phyloP scores from a whole-genome alignment of 53 echinoderm and acorn worm species.

The Holothuria leucospilota region DNA sequence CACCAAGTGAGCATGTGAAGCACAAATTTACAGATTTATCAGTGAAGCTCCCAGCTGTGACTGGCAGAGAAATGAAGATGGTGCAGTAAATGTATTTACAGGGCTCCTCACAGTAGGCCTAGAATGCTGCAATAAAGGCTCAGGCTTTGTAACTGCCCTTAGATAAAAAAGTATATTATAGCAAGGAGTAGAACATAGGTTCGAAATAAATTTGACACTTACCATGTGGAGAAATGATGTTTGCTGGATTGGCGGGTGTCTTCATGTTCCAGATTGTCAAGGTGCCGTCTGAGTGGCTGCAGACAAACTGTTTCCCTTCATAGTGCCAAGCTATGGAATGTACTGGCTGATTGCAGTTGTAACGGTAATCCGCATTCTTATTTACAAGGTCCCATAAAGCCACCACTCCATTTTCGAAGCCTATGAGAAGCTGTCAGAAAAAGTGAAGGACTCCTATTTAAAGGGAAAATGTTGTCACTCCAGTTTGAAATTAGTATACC shows the following conservation, averaged over 20 bases:
- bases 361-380: slow-evolving; percentile 86
- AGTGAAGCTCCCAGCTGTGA: no score
- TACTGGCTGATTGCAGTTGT: slow-evolving; percentile 91
- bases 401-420: slow-evolving; percentile 94
- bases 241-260: slow-evolving; percentile 80
- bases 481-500: no score
- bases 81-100: no score
- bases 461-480: neutral
- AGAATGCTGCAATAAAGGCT: no score
- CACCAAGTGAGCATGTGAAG: no score
- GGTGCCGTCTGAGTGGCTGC: slow-evolving; percentile 96
- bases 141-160: no score
- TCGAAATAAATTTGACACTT: neutral
- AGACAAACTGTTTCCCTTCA: slow-evolving; percentile 94
- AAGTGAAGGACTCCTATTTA: neutral
- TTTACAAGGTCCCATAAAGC: slow-evolving; percentile 94
- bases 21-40: no score
- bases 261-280: slow-evolving; percentile 95
- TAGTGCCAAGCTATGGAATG: slow-evolving; percentile 94
- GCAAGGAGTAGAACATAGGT: no score
- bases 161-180: no score
- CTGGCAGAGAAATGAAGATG: no score
- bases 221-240: slow-evolving; percentile 99
- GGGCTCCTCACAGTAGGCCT: no score
- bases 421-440: slow-evolving; percentile 87